Conservation (phyloP, 2,113 vertebrate species). For the Heterocephalus glaber region DNA sequence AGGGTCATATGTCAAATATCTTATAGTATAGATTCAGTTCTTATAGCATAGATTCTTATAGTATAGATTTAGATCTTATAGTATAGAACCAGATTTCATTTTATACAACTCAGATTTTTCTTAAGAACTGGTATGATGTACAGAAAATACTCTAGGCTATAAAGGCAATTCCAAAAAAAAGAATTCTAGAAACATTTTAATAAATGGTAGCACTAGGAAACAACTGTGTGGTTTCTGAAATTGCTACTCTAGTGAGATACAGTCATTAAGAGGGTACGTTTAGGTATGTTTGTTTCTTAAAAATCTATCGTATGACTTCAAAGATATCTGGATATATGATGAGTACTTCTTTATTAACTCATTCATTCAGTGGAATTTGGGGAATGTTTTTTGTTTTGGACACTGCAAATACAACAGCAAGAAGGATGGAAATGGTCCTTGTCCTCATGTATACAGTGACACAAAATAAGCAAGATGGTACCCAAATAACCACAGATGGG, state of each 20-base stretch:
- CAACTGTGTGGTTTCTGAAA: constrained; percentile 9
- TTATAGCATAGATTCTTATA: background rate
- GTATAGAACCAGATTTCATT: constrained; percentile 3
- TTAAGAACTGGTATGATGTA: background rate
- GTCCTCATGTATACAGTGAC: background rate
- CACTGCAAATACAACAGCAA: background rate
- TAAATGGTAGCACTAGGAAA: background rate
- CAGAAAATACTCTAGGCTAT: background rate
- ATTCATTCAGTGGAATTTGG: background rate
- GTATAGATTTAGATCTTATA: background rate
- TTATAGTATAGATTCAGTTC: background rate
- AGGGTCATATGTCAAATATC: background rate
- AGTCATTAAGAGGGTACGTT: background rate
- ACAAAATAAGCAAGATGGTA: constrained; percentile 10
- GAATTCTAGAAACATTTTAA: constrained; percentile 3
- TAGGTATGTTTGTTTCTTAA: background rate
- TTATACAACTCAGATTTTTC: background rate
- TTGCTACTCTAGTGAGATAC: background rate
- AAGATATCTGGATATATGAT: background rate
- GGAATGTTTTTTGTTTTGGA: background rate
- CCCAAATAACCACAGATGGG: background rate
- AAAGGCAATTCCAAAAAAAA: constrained; percentile 49
- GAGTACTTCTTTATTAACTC: constrained; percentile 16
- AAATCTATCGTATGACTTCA: background rate
- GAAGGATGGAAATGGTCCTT: background rate